Conservation (phyloP, 2,888 invertebrate species). For the Cryptus armator region DNA sequence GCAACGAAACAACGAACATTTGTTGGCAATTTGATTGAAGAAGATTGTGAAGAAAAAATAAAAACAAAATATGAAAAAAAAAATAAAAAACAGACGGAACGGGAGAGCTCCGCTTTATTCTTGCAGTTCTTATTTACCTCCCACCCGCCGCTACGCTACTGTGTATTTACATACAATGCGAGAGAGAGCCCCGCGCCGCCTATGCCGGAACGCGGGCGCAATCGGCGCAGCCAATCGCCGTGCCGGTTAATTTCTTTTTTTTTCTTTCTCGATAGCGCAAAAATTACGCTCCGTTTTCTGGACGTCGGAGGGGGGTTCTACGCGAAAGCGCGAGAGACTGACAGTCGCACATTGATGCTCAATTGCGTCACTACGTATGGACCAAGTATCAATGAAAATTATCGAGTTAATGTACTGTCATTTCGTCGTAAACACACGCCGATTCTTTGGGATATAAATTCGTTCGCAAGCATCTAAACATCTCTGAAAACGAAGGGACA, state of each 20-base stretch:
- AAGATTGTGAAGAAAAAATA: conserved; percentile 19
- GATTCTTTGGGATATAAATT: not conserved
- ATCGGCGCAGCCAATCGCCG: not conserved
- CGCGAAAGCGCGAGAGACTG: conserved; percentile 8
- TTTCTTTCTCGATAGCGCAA: not conserved
- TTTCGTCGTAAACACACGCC: not conserved
- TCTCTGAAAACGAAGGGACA: not conserved
- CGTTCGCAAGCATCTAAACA: not conserved
- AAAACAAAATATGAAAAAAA: conserved; percentile 5
- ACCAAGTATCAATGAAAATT: conserved; percentile 27
- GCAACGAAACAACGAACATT: conserved; percentile 35
- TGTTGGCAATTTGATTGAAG: conserved; percentile 25
- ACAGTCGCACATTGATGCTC: conserved; percentile 30
- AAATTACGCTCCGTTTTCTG: not conserved
- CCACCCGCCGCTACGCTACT: conserved; percentile 20
- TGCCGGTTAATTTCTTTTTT: not conserved
- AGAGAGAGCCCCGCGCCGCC: not conserved
- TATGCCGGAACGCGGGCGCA: not conserved
- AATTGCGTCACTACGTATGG: not conserved
- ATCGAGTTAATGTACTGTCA: not conserved
- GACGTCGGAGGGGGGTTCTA: not conserved
- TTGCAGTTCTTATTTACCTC: conserved; percentile 39
- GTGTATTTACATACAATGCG: conserved; percentile 27
- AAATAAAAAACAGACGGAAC: not conserved
- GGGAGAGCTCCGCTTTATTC: not conserved